A percentile compares a stretch with the other conserved stretches of the same genome.
phyloP scores from a whole-genome alignment of 2,113 vertebrate genomes.

The Sminthopsis crassicaudata region DNA sequence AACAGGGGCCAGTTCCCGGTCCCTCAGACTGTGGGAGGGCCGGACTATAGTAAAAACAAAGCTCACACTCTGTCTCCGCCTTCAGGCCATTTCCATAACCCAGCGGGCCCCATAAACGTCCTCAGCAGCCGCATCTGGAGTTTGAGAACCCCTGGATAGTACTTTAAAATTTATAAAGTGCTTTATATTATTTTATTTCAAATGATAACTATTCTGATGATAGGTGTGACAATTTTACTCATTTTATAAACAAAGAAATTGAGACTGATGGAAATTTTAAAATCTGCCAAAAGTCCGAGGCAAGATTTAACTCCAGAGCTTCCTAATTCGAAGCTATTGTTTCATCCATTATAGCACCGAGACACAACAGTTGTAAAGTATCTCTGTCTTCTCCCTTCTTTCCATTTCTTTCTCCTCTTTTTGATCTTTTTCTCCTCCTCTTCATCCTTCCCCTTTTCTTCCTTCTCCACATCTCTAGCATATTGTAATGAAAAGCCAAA shows the following conservation, averaged over 20 bases:
- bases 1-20: too few species aligned
- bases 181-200: background rate
- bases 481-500: background rate
- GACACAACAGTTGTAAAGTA: background rate
- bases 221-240: background rate
- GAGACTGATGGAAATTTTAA: background rate
- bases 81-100: too few species aligned
- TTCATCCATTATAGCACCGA: background rate
- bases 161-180: background rate
- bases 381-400: background rate
- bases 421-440: background rate
- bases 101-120: too few species aligned
- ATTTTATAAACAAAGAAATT: background rate
- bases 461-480: background rate
- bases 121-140: too few species aligned
- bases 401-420: background rate
- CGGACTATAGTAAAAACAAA: too few species aligned
- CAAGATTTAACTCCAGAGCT: background rate
- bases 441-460: background rate
- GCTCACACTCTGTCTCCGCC: too few species aligned
- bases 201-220: background rate
- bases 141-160: too few species aligned
- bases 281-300: background rate
- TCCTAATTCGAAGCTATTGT: background rate
- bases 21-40: too few species aligned